A percentile compares a stretch with the other conserved stretches of the same genome.
Conservation (phyloP, 1,140 invertebrate species). For the Bursaphelenchus mucronatus region DNA sequence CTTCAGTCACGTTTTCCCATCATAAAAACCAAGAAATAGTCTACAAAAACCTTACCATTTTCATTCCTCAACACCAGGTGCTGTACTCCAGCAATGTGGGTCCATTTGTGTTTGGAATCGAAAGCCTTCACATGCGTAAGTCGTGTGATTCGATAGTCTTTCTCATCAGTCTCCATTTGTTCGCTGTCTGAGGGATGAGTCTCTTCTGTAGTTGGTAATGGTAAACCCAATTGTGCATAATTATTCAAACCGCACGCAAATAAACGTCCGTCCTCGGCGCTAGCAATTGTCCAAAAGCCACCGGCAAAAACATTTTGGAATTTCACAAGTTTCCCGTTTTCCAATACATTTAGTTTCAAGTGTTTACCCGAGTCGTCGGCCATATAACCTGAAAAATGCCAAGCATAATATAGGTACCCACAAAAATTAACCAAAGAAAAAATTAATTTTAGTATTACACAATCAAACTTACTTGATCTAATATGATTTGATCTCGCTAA, state of each 20-base stretch:
- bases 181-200: conserved; percentile 11
- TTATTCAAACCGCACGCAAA: conserved; percentile 58
- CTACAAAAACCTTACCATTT: conserved; percentile 29
- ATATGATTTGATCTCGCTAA: conserved; percentile 45
- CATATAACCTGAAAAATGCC: conserved; percentile 34
- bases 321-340: conserved; percentile 40
- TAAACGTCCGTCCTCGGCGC: conserved; percentile 47
- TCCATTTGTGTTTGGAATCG: conserved; percentile 36
- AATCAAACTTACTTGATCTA: conserved; percentile 38
- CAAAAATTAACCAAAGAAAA: conserved; percentile 12
- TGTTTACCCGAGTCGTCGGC: conserved; percentile 36
- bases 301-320: conserved; percentile 57
- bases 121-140: conserved; percentile 37
- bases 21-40: conserved; percentile 1
- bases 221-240: conserved; percentile 52
- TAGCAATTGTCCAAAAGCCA: conserved; percentile 53
- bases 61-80: conserved; percentile 42
- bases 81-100: conserved; percentile 55
- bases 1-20: background rate
- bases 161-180: conserved; percentile 13
- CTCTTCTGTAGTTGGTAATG: conserved; percentile 24
- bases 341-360: conserved; percentile 33
- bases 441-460: background rate
- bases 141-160: conserved; percentile 20
- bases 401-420: conserved; percentile 4